Percentiles rank a stretch among this genome's conserved stretches.
phyloP scores from a whole-genome alignment of 2,113 vertebrate genomes.

The Channa argus region DNA sequence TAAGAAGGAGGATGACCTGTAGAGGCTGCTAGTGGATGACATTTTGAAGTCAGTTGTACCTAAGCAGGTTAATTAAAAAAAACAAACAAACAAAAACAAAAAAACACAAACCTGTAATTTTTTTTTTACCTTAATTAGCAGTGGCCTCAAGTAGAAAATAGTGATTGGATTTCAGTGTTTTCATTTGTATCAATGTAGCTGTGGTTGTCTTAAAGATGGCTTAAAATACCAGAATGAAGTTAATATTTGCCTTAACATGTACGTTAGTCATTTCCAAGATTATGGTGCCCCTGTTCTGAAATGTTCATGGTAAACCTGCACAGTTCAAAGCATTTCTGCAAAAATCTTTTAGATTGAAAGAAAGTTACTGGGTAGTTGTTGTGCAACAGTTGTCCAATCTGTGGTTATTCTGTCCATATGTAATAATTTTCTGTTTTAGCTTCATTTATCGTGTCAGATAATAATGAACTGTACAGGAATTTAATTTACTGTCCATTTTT shows the following conservation, averaged over 20 bases:
- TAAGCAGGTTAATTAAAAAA: conserved; percentile 16
- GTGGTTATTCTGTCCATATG: conserved; percentile 19
- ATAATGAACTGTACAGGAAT: conserved; percentile 44
- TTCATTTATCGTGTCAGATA: conserved; percentile 45
- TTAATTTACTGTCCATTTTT: conserved; percentile 11
- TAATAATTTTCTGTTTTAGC: conserved; percentile 35
- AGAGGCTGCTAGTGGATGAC: conserved; percentile 11
- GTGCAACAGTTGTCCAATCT: conserved; percentile 29
- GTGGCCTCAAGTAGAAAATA: conserved; percentile 37
- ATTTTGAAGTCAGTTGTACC: conserved; percentile 12
- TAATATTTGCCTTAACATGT: conserved; percentile 65
- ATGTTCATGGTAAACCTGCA: conserved; percentile 31
- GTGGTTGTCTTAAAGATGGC: conserved; percentile 59
- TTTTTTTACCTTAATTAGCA: conserved; percentile 19
- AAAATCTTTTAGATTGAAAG: conserved; percentile 57
- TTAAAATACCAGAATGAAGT: conserved; percentile 46
- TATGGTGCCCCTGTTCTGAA: conserved; percentile 18
- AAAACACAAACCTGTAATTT: conserved; percentile 19
- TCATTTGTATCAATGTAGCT: conserved; percentile 49
- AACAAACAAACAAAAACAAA: too few relatives aligned
- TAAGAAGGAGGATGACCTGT: conserved; percentile 20
- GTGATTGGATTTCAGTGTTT: conserved; percentile 35
- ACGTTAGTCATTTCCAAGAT: conserved; percentile 59
- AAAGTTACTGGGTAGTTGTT: conserved; percentile 58
- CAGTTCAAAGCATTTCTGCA: conserved; percentile 36